Base-by-base conservation (phyloP, 1,140 invertebrate genomes). In the Tyrophagus putrescentiae region DNA sequence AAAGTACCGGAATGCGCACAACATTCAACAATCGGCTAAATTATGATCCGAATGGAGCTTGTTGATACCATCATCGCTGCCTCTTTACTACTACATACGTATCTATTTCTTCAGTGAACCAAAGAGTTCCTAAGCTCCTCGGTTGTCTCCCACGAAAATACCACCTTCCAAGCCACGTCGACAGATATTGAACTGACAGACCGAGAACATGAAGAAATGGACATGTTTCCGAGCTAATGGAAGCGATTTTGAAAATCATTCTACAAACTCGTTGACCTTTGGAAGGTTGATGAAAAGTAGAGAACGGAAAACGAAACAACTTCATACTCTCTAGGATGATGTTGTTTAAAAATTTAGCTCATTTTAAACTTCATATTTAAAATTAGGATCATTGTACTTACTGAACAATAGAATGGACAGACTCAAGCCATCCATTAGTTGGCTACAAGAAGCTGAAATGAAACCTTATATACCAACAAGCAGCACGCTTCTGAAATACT, bases 251-350 rank as follows among this genome's bases (percentile, higher is more conserved):
- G n/a, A n/a, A n/a, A n/a, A n/a, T n/a, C n/a, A n/a, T n/a, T n/a
- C n/a, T n/a, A n/a, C n/a, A n/a, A n/a, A n/a, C n/a, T n/a, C n/a
- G n/a, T n/a, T n/a, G n/a, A n/a, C n/a, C n/a, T n/a, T n/a, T 77
- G 93, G 50, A 76, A n/a, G n/a, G n/a, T 99, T 1, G 92, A 98
- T 76, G 95, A 99, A 75, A 77, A 75, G 62, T 81, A 91, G 4
- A 89, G 90, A 72, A 93, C 98, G 73, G 95, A 98, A 73, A 78
- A 84, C 45, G 92, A 97, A 73, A 95, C 93, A 48, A 88, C 98
- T 21, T 89, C 95, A 71, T 95, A 97, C 70, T 88, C 90, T 16
- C 75, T 98, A 67, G 84, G 85, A 84, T 66, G 62, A 28, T 63
- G 3, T 23, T 39, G 13, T 33, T 11, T 27, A 25, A 48, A 57